Evolutionary conservation across 2,888 invertebrate genomes (phyloP).

Genomic region (Tetragonula carbonaria): DNA sequence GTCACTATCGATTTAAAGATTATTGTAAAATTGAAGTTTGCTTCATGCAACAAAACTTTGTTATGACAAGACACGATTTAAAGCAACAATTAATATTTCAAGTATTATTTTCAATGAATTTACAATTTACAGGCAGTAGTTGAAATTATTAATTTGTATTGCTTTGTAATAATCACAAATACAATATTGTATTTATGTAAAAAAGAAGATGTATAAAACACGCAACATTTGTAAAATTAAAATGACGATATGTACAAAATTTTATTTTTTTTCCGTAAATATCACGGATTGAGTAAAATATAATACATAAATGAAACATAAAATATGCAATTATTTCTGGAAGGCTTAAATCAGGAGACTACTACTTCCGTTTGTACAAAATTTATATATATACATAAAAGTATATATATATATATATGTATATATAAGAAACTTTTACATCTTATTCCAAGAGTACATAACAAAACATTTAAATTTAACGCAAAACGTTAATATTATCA

Average conservation of each 20-base stretch:
- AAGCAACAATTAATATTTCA: neutral
- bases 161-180: neutral
- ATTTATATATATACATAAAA: conserved; percentile 43
- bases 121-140: neutral
- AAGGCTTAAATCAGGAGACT: conserved; percentile 48
- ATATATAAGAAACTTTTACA: conserved; percentile 55
- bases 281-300: neutral
- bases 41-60: conserved; percentile 50
- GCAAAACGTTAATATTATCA: conserved; percentile 22
- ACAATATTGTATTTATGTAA: neutral
- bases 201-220: neutral
- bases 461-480: conserved; percentile 46
- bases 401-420: conserved; percentile 12
- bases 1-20: conserved; percentile 29
- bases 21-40: conserved; percentile 51
- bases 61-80: conserved; percentile 25
- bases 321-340: conserved; percentile 9
- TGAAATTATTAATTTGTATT: neutral
- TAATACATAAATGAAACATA: conserved; percentile 2
- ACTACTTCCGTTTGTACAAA: conserved; percentile 53
- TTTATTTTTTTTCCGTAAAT: neutral
- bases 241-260: conserved; percentile 22
- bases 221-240: conserved; percentile 3
- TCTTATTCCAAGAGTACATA: conserved; percentile 24
- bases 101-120: neutral